These are phyloP conservation scores for Neopipo cinnamomea DNA, from an alignment of 2,113 vertebrate species.

Conservation along the genomic window DNA sequence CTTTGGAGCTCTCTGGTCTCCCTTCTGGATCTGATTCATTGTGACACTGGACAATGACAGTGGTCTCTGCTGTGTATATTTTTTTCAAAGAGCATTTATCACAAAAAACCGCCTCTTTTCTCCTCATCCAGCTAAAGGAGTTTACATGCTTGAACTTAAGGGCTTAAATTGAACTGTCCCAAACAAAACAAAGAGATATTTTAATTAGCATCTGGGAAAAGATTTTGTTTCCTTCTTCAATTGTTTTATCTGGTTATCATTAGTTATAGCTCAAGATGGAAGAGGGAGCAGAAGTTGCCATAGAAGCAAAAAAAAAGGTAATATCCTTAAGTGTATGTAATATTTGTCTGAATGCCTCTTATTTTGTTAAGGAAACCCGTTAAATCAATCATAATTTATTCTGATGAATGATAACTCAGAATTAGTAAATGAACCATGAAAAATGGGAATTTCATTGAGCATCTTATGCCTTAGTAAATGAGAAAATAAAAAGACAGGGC, in stretches of 20 bases:
- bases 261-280: background rate
- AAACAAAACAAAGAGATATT: background rate
- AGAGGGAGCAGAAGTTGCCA: background rate
- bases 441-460: background rate
- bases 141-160: background rate
- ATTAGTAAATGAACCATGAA: background rate
- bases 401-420: background rate
- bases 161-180: background rate
- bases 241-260: background rate
- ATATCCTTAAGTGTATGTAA: background rate
- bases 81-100: background rate
- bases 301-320: background rate
- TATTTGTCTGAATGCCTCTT: background rate
- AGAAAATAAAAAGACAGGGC: background rate
- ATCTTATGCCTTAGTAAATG: background rate
- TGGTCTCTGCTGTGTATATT: background rate
- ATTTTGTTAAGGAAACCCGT: background rate
- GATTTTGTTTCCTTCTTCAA: background rate
- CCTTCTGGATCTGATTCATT: background rate
- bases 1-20: background rate
- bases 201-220: background rate
- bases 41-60: background rate
- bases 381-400: background rate
- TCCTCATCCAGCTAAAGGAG: background rate
- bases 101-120: background rate